Base-by-base conservation (phyloP, 2,113 vertebrate species). In the Melanostigma gelatinosum region DNA sequence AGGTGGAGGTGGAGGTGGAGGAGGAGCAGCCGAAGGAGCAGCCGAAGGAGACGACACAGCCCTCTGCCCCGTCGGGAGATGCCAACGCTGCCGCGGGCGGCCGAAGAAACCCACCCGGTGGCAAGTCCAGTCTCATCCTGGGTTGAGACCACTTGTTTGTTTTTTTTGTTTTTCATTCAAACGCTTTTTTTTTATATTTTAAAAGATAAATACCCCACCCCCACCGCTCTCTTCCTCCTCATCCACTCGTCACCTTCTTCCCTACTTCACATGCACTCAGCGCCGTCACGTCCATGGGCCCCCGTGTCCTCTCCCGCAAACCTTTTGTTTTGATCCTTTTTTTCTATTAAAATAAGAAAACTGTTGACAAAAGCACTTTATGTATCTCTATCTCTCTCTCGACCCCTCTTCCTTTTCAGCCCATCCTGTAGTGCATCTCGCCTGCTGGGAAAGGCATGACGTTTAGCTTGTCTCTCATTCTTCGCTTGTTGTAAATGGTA, bases 111-210 rank as follows among this genome's bases (percentile, higher is more conserved):
- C 98, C 98, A 48, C 98, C 98, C 0, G 97, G 98, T 11, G 97
- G 98, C 88, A 98, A 98, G 95, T 99, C 98, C 95, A 98, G 96
- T 93, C 96, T 99, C 81, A 96, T 99, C 93, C 95, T 99, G 79
- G 98, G 97, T 93, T 99, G 96, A 97, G 93, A 88, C 77, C 69
- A 71, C 75, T 72, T 32, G 13, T 48, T 61, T 74, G 40, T 58
- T 70, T 46, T 66, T 85, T 55, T 20, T 50, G 16, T 50, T 27
- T 58, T 85, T 74, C 67, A 82, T 88, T 87, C 42, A 32, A 88
- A 77, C 48, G 44, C 74, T 82, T 71, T 88, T 84, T 84, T 6
- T 81, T 89, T 88, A 4, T 88, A 91, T 93, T 92, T 87, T 70
- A 80, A 86, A 58, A 84, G 66, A 92, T 79, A 86, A 92, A 88